Base-by-base conservation (phyloP, 2,797 vertebrate genomes). In the Pachyuromys duprasi region DNA sequence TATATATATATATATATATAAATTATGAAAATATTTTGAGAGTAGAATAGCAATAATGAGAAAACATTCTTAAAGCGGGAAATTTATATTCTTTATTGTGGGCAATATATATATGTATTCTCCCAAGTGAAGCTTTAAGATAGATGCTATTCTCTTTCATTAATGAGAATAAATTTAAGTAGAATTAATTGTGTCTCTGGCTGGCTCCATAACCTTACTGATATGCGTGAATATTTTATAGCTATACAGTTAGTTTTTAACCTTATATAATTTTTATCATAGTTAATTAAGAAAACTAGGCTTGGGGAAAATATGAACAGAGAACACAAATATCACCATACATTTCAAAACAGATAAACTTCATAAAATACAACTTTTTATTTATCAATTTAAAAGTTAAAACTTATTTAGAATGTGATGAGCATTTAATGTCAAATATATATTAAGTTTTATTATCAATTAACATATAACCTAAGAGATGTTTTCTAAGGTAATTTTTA, bases 271-370 rank as follows among this genome's bases (percentile, higher is more conserved):
- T 91, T 95, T 93, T 63, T 97, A 93, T 96, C 42, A 96, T 12
- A 55, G 84, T 90, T 53, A 93, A 86, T 80, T 95, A 90, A 86
- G 63, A 95, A 97, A 90, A 92, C 95, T 89, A 97, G 86, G 15
- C 22, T 89, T 83, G 80, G 74, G 90, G 87, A 91, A 93, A 95
- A 79, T 36, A 79, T 45, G 53, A 91, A 76, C 45, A 81, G 93
- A 80, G 31, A 84, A 93, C 79, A 75, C 39, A 95, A 95, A 86
- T 84, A 90, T 4, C 78, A 74, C 26, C 45, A 93, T 81, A 28
- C 60, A 93, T 89, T 93, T 90, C 63, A 90, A 89, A 84, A 95
- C 26, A 84, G 14, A 86, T 75, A 82, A 57, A 33, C 39, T 72
- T 84, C 15, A 92, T 36, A 84, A 90, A 88, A 90, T 74, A 13